These are phyloP conservation scores for Dendroctonus valens DNA, from an alignment of 1,140 invertebrate species.

Conservation along the genomic window DNA sequence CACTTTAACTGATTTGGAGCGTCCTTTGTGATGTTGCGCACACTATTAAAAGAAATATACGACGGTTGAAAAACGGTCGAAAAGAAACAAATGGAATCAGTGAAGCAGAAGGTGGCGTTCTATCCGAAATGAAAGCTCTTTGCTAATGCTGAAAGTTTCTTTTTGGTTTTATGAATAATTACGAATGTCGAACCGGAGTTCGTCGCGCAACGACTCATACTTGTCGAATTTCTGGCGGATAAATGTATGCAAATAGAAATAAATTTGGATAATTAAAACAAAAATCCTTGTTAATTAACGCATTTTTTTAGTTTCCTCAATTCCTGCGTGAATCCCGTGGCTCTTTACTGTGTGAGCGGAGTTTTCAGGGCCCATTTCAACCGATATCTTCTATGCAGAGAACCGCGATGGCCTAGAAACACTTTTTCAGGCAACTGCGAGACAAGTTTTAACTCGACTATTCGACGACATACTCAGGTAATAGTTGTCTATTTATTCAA, in stretches of 20 bases:
- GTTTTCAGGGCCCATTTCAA: constrained; percentile 89
- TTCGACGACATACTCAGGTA: constrained; percentile 56
- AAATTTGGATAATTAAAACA: neutral
- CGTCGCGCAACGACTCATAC: no score
- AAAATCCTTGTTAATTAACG: neutral
- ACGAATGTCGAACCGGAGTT: no score
- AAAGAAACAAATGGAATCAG: no score
- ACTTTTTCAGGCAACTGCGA: constrained; percentile 53
- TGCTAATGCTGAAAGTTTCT: no score
- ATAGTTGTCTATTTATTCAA: constrained; percentile 4
- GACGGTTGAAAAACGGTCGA: no score
- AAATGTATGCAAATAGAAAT: neutral
- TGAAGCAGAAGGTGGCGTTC: no score
- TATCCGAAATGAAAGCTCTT: no score
- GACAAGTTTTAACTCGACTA: constrained; percentile 62
- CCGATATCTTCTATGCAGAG: constrained; percentile 79
- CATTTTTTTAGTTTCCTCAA: constrained; percentile 72
- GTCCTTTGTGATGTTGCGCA: no score
- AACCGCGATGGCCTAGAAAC: constrained; percentile 48
- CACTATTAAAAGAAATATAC: neutral
- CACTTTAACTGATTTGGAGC: no score
- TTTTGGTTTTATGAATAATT: no score
- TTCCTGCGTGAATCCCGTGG: constrained; percentile 91
- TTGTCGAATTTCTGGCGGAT: neutral
- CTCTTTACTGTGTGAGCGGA: constrained; percentile 87